phyloP scores from a whole-genome alignment of 92 coral and sea anemone genomes.

The Plumapathes pennacea region DNA sequence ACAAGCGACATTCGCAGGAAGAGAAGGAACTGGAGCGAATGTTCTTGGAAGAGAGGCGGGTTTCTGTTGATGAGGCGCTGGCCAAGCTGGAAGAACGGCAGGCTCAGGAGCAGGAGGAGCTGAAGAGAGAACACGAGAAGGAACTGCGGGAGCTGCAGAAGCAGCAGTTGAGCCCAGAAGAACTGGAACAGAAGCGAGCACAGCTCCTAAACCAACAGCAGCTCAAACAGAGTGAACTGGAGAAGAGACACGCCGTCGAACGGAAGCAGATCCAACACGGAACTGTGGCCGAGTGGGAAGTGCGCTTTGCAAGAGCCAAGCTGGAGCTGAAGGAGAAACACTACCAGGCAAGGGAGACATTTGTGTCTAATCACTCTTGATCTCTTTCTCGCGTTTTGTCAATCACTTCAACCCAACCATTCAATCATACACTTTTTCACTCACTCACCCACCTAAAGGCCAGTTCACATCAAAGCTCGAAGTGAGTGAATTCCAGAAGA shows the following conservation, averaged over 20 bases:
- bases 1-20: constrained; percentile 87
- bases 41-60: constrained; percentile 93
- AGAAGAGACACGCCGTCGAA: constrained; percentile 83
- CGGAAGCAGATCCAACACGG: constrained; percentile 86
- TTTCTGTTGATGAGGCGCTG: constrained; percentile 91
- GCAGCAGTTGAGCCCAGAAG: constrained; percentile 72
- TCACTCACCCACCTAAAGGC: no score
- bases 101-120: constrained; percentile 77
- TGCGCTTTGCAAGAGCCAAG: constrained; percentile 94
- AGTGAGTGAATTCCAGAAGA: no score
- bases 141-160: constrained; percentile 77
- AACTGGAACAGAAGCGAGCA: constrained; percentile 82
- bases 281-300: constrained; percentile 94
- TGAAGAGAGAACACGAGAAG: constrained; percentile 66
- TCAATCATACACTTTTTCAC: no score
- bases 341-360: constrained; percentile 63
- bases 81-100: constrained; percentile 94
- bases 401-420: no score
- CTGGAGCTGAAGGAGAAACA: constrained; percentile 95
- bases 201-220: constrained; percentile 92
- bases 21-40: constrained; percentile 83
- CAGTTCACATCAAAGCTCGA: no score
- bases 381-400: no score
- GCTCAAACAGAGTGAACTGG: constrained; percentile 84
- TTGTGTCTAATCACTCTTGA: background rate